Evolutionary conservation across 2,888 invertebrate genomes (phyloP).

Genomic region (Odontothrips loti): DNA sequence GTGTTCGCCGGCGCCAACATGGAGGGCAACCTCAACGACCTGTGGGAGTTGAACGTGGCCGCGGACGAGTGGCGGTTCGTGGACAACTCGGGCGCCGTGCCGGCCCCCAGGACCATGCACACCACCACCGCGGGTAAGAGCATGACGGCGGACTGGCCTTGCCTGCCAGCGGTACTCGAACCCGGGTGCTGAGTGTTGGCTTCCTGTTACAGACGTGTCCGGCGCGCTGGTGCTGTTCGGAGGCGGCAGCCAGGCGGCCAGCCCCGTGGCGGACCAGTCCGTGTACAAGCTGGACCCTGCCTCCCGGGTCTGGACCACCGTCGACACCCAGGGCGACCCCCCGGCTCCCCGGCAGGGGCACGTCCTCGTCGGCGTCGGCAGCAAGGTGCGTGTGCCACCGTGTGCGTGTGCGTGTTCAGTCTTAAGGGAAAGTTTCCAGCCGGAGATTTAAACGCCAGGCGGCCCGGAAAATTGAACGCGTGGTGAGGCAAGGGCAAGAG

Average conservation of each 20-base stretch:
- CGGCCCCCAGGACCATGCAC: conserved; percentile 33
- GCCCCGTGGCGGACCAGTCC: conserved; percentile 30
- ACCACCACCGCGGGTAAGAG: conserved; percentile 27
- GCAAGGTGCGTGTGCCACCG: conserved; percentile 31
- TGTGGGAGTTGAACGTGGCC: conserved; percentile 33
- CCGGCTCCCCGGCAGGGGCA: conserved; percentile 34
- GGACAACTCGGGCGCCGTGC: conserved; percentile 29
- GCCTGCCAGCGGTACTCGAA: neutral
- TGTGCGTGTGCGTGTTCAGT: no score
- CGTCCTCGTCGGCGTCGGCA: conserved; percentile 31
- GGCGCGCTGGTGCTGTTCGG: conserved; percentile 32
- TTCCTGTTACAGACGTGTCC: neutral
- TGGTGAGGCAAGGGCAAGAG: no score
- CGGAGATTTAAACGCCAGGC: no score
- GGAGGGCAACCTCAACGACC: conserved; percentile 34
- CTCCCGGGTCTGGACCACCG: conserved; percentile 31
- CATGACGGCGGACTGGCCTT: neutral
- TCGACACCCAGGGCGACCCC: conserved; percentile 31
- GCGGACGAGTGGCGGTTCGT: conserved; percentile 32
- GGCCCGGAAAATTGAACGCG: no score
- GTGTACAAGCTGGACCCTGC: conserved; percentile 31
- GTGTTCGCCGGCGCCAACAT: conserved; percentile 35
- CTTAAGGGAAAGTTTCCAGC: no score
- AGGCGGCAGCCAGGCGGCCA: conserved; percentile 31
- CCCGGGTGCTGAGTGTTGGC: neutral